Base-by-base conservation (phyloP, 2,113 vertebrate species). In the Phyllostomus discolor region DNA sequence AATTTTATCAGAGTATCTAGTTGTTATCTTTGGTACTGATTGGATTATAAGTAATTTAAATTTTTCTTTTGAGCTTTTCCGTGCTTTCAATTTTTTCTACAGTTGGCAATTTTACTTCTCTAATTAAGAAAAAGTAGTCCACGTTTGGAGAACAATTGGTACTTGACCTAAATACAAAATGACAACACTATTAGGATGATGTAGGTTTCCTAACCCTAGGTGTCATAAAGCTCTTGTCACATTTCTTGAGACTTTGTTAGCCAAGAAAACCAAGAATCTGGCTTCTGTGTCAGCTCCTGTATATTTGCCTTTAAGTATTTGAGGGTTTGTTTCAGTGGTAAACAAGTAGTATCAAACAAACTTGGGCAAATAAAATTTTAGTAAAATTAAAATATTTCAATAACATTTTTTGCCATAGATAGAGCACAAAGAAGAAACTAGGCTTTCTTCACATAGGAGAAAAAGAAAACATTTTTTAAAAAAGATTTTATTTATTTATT, bases 251-350 rank as follows among this genome's bases (percentile, higher is more conserved):
- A 59, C 28, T 59, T 85, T 48, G 20, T 88, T 91, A 82, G 41
- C 82, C 80, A 64, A 76, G 84, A 81, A 80, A 35, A 15, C 10
- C 20, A 38, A 66, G 28, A 79, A 64, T 54, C 35, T 79, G 75
- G 35, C 24, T 90, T 62, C 62, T 11, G 16, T 89, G 16, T 76
- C 4, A 87, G 31, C 94, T 91, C 16, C 46, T 83, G 3, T 80
- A 31, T 88, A 38, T 67, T 91, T 93, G 54, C 57, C 64, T 96
- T 94, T 12, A 93, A 52, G 75, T 87, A 90, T 90, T 92, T 73
- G 33, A 46, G 43, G 41, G 8, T 9, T 82, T 95, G 17, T 82
- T 94, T 84, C 54, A 48, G 6, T 80, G 59, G 67, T 95, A 93
- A 95, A 62, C 15, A 95, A 73, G 31, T 81, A 85, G 38, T 90